Evolutionary conservation across 1,140 invertebrate genomes (phyloP).

Genomic region (Ceratitis capitata): DNA sequence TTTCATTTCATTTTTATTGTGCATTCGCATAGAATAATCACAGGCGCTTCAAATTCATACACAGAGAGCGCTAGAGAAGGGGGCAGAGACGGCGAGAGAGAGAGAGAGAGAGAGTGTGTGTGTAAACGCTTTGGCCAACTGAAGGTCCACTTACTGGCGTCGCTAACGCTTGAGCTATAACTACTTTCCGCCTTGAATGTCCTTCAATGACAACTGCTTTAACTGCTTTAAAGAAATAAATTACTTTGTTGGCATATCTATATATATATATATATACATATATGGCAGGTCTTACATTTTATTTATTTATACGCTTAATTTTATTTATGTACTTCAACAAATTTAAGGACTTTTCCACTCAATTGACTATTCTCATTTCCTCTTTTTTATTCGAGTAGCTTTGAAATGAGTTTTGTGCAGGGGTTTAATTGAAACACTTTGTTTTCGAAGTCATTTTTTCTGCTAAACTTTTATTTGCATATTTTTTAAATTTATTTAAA

Average conservation of each 20-base stretch:
- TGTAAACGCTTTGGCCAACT: neutral
- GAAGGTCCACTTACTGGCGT: neutral
- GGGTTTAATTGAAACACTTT: no score
- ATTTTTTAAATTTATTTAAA: no score
- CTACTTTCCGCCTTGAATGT: neutral
- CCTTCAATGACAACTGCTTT: slow-evolving; percentile 1
- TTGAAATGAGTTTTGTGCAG: no score
- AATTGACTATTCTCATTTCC: slow-evolving; percentile 39
- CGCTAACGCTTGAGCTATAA: neutral
- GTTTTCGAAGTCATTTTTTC: no score
- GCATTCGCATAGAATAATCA: slow-evolving; percentile 3
- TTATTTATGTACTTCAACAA: neutral
- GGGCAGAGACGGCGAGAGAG: no score
- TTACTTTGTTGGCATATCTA: neutral
- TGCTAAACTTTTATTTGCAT: no score
- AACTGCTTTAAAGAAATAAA: slow-evolving; percentile 1
- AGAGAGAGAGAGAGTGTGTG: no score
- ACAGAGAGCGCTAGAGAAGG: no score
- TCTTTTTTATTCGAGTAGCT: neutral
- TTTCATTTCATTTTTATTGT: slow-evolving; percentile 26
- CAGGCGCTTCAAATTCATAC: no score
- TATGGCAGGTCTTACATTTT: neutral
- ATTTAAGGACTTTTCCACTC: slow-evolving; percentile 18
- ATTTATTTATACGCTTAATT: neutral
- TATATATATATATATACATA: neutral